Evolutionary conservation across 2,888 invertebrate genomes (phyloP).

Genomic region (Pachymerium ferrugineum): DNA sequence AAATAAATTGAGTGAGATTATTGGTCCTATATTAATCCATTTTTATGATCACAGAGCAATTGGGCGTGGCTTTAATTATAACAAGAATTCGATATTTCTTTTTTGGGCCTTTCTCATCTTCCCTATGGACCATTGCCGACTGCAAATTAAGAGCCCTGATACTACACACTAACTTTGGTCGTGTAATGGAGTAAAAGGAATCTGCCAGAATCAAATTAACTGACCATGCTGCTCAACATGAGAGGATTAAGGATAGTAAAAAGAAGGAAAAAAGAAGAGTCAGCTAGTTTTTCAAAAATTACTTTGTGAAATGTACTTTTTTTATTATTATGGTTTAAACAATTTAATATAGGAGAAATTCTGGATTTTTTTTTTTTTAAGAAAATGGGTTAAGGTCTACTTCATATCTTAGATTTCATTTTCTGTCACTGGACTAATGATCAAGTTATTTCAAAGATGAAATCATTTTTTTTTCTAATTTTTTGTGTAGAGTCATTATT

Average conservation of each 20-base stretch:
- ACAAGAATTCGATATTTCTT: not conserved
- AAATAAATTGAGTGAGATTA: not conserved
- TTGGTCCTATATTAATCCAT: not conserved
- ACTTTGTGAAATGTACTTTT: not conserved
- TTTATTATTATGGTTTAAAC: no score
- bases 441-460: not conserved
- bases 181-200: not conserved
- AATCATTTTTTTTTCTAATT: not conserved
- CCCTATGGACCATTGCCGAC: not conserved
- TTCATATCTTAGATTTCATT: not conserved
- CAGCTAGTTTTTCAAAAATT: not conserved
- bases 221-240: not conserved
- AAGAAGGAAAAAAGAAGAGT: not conserved
- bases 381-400: not conserved
- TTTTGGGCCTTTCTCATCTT: not conserved
- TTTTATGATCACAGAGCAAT: not conserved
- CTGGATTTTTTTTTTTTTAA: not conserved
- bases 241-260: not conserved
- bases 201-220: not conserved
- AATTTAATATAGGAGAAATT: no score
- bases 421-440: not conserved
- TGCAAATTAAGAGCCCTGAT: not conserved
- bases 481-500: no score
- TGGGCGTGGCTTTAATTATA: not conserved
- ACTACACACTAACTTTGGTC: not conserved